phyloP scores from a whole-genome alignment of 2,888 invertebrate genomes.

The Caenorhabditis imperialis region DNA sequence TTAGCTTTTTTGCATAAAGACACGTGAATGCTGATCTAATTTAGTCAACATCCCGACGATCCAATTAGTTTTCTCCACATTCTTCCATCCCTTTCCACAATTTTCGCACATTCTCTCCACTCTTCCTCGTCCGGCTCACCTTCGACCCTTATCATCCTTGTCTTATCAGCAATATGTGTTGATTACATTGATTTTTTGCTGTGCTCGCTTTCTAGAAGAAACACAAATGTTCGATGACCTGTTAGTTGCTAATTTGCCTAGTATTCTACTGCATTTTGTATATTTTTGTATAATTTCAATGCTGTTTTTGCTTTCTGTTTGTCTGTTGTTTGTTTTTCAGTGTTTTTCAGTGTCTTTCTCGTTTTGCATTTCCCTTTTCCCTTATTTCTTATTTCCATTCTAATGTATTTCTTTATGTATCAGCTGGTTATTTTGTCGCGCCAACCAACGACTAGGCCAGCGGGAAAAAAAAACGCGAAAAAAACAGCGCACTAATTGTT shows the following conservation, averaged over 20 bases:
- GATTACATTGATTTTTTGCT: too few relatives aligned
- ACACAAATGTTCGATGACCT: too few relatives aligned
- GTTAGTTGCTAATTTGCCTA: too few relatives aligned
- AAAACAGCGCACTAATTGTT: conserved; percentile 42
- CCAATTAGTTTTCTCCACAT: conserved; percentile 10
- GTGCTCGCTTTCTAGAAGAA: too few relatives aligned
- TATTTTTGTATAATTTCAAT: too few relatives aligned
- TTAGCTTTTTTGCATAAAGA: too few relatives aligned
- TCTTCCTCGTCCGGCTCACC: too few relatives aligned
- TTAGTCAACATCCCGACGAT: conserved; percentile 14
- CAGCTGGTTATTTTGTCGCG: conserved; percentile 19
- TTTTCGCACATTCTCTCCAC: background rate
- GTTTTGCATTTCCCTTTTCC: background rate
- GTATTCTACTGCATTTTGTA: too few relatives aligned
- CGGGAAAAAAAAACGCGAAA: conserved; percentile 19
- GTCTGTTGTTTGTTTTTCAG: too few relatives aligned
- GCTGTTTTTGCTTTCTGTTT: too few relatives aligned
- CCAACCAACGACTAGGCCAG: background rate
- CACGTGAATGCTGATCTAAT: conserved; percentile 22
- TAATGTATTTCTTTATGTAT: conserved; percentile 18
- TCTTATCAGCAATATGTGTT: too few relatives aligned
- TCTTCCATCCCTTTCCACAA: background rate
- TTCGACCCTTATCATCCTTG: too few relatives aligned
- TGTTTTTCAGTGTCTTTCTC: conserved; percentile 24
- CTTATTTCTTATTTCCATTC: conserved; percentile 10